Evolutionary conservation across 2,113 vertebrate genomes (phyloP).

Genomic region (Cavia aperea): DNA sequence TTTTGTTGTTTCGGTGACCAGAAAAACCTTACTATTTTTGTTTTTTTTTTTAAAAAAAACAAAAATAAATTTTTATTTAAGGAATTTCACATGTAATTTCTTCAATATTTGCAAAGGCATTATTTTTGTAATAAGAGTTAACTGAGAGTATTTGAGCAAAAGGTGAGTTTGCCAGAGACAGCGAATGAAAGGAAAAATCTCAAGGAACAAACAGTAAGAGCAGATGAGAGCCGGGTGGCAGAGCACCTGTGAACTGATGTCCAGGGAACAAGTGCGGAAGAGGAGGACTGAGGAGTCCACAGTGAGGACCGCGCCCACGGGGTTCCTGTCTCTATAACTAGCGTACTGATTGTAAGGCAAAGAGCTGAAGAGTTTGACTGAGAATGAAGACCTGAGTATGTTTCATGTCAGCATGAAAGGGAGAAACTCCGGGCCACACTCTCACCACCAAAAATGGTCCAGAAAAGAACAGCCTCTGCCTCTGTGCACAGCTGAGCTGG

Average conservation of each 20-base stretch:
- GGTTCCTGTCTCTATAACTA: neutral
- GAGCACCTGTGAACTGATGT: neutral
- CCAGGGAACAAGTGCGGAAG: neutral
- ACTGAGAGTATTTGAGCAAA: neutral
- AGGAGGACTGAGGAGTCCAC: too few relatives aligned
- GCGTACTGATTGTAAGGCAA: too few relatives aligned
- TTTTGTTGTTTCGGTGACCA: neutral
- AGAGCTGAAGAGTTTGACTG: neutral
- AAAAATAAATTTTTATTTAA: neutral
- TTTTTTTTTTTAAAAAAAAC: neutral
- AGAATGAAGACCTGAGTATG: neutral
- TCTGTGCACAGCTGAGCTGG: neutral
- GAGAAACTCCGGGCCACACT: too few relatives aligned
- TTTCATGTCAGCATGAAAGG: neutral
- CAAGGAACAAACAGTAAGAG: neutral
- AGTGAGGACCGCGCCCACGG: neutral
- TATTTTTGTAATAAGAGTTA: conserved; percentile 9
- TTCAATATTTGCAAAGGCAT: neutral
- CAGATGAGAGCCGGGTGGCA: neutral
- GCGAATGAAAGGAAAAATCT: neutral
- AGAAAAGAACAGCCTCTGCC: neutral
- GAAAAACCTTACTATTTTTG: neutral
- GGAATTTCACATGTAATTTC: neutral
- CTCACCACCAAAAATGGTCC: neutral
- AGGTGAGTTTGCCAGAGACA: neutral